Evolutionary conservation across 2,888 invertebrate genomes (phyloP).

Genomic region (Suillia variegata): DNA sequence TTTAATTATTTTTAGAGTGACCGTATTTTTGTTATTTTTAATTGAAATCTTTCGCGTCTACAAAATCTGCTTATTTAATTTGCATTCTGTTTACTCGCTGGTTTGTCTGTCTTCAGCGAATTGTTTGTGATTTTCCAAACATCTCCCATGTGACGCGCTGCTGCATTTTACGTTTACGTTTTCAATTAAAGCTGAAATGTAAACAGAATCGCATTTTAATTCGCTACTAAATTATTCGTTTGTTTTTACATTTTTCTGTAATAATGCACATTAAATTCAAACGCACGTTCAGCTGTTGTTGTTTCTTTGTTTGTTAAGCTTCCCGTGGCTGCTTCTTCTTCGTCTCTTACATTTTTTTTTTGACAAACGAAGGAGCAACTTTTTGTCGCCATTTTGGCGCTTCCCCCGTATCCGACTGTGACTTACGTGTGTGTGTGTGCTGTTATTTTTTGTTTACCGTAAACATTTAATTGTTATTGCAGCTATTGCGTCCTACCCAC

Average conservation of each 20-base stretch:
- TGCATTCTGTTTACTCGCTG: too few species aligned
- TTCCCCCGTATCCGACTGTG: too few species aligned
- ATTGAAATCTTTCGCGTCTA: too few species aligned
- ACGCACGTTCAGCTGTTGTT: neutral
- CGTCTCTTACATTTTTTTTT: neutral
- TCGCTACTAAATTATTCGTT: neutral
- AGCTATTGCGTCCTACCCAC: too few species aligned
- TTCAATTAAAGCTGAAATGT: neutral
- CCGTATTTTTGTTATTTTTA: too few species aligned
- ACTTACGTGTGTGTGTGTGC: neutral
- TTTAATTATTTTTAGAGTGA: too few species aligned
- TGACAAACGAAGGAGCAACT: neutral
- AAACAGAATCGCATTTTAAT: neutral
- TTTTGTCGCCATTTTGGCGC: neutral
- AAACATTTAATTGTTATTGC: conserved; percentile 51
- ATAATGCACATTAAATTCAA: neutral
- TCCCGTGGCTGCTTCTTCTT: neutral
- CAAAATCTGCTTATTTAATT: too few species aligned
- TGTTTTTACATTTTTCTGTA: neutral
- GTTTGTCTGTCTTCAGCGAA: too few species aligned
- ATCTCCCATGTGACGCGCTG: too few species aligned
- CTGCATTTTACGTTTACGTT: too few species aligned
- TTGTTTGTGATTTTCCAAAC: neutral
- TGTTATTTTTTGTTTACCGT: conserved; percentile 40
- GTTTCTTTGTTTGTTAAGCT: neutral